Conservation (phyloP, 2,113 vertebrate genomes). For the Chaenocephalus aceratus region DNA sequence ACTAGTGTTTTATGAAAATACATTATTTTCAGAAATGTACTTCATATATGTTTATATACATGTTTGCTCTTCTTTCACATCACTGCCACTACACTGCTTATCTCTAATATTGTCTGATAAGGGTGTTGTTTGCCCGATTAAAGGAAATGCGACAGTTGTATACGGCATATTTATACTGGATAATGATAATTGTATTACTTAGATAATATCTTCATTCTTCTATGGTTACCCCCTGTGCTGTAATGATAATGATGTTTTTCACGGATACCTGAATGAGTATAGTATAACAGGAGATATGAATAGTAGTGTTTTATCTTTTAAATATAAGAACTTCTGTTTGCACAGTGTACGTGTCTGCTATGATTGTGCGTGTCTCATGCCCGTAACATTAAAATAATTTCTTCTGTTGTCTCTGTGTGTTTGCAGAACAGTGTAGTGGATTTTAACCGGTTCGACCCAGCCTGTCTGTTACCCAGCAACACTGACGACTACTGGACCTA, state of each 20-base stretch:
- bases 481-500: constrained; percentile 96
- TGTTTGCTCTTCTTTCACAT: background rate
- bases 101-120: constrained; percentile 2
- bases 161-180: background rate
- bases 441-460: constrained; percentile 90
- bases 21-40: background rate
- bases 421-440: constrained; percentile 88
- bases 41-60: background rate
- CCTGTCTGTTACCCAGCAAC: constrained; percentile 87
- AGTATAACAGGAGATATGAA: background rate
- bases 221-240: background rate
- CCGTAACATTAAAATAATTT: background rate
- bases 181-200: background rate
- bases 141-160: background rate
- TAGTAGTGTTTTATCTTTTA: background rate
- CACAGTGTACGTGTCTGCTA: background rate
- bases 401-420: background rate
- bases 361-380: background rate
- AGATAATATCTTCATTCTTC: background rate
- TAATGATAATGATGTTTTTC: background rate
- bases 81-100: background rate
- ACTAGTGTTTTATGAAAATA: background rate
- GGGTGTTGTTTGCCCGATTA: background rate
- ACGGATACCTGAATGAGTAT: background rate
- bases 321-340: background rate